Conservation (phyloP, 2,113 vertebrate species). For the Anolis sagrei region DNA sequence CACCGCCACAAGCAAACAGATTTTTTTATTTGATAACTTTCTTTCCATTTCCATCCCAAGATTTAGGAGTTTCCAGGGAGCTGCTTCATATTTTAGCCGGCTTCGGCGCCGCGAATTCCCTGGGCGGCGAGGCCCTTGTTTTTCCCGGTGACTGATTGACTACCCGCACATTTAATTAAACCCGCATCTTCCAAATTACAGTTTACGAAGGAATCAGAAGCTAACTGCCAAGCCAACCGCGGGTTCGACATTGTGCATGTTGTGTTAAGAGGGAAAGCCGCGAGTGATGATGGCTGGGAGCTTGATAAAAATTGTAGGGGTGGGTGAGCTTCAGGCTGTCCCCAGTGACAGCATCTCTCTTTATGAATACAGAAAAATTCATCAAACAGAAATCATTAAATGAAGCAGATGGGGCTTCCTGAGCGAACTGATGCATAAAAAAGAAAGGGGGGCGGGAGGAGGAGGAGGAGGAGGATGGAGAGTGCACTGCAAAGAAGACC, state of each 20-base stretch:
- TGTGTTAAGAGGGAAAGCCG: conserved; percentile 63
- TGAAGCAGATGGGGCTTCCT: conserved; percentile 76
- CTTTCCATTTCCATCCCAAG: conserved; percentile 63
- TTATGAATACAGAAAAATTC: conserved; percentile 78
- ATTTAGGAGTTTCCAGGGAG: conserved; percentile 62
- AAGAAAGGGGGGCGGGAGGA: conserved; percentile 29
- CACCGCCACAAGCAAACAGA: conserved; percentile 81
- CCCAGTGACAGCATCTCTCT: conserved; percentile 71
- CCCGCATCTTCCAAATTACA: conserved; percentile 70
- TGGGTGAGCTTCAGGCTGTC: conserved; percentile 72
- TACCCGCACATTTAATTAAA: conserved; percentile 86
- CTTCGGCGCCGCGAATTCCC: conserved; percentile 69
- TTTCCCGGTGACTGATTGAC: conserved; percentile 84
- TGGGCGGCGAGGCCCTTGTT: conserved; percentile 57
- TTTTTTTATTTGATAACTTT: conserved; percentile 79
- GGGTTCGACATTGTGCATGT: conserved; percentile 47
- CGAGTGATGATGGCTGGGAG: conserved; percentile 64
- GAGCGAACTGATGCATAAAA: conserved; percentile 53
- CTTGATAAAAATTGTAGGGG: conserved; percentile 72
- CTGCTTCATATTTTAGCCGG: conserved; percentile 56
- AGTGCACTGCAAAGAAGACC: conserved; percentile 14
- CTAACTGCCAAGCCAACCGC: conserved; percentile 30
- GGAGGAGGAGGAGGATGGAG: conserved; percentile 66
- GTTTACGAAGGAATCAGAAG: conserved; percentile 67
- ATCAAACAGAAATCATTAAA: conserved; percentile 82